Evolutionary conservation across 2,113 vertebrate species (phyloP).

Genomic region (Ageneiosus marmoratus): DNA sequence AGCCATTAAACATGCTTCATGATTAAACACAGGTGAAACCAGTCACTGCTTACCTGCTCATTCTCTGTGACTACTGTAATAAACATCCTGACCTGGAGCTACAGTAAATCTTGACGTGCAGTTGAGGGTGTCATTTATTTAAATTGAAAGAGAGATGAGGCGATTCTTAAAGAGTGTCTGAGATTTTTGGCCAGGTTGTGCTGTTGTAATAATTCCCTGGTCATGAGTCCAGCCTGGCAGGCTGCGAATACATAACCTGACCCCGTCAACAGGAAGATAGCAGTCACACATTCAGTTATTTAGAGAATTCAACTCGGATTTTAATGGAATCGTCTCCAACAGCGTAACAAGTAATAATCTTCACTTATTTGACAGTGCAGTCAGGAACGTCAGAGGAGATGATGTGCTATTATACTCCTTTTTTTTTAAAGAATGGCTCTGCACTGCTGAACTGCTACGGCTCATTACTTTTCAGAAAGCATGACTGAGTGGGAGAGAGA

Average conservation of each 20-base stretch:
- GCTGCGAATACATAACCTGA: neutral
- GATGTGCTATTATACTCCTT: neutral
- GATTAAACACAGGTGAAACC: neutral
- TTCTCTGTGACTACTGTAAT: neutral
- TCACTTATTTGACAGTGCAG: neutral
- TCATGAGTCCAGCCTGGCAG: neutral
- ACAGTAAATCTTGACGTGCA: no score
- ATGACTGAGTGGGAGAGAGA: no score
- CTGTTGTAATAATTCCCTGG: neutral
- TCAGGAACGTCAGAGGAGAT: neutral
- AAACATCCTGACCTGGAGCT: neutral
- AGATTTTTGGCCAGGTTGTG: neutral
- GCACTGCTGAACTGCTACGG: slow-evolving; percentile 8
- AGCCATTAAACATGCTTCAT: neutral
- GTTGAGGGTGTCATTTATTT: no score
- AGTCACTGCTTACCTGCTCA: no score
- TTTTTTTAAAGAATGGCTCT: neutral
- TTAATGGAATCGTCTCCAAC: neutral
- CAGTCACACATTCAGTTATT: neutral
- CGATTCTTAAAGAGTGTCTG: neutral
- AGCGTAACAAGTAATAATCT: slow-evolving; percentile 1
- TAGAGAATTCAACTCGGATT: neutral
- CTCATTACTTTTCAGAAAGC: neutral
- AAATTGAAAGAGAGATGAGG: neutral
- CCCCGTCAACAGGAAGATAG: no score